phyloP scores from a whole-genome alignment of 1,140 invertebrate genomes.

The Cecropterus lyciades region DNA sequence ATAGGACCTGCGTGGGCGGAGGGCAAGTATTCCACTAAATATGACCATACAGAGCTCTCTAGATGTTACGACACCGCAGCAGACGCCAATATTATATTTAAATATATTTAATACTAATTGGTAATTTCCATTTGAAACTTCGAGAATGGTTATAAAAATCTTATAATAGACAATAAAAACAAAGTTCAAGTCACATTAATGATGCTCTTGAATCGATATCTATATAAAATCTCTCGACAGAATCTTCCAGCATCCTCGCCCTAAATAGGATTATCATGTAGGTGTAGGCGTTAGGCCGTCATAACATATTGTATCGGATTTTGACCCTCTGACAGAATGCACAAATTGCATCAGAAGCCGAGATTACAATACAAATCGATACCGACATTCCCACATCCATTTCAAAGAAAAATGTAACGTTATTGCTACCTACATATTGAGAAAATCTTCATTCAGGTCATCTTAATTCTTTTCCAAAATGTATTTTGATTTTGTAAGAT shows the following conservation, averaged over 20 bases:
- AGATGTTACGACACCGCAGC: not conserved
- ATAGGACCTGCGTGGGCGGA: slow-evolving; percentile 25
- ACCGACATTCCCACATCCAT: slow-evolving; percentile 10
- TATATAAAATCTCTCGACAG: not conserved
- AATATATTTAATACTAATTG: slow-evolving; percentile 5
- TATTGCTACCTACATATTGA: slow-evolving; percentile 3
- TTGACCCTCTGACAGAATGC: slow-evolving; percentile 19
- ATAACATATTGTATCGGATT: slow-evolving; percentile 15
- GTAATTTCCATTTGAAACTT: not conserved
- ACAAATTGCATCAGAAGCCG: slow-evolving; percentile 11
- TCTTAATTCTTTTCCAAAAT: not conserved
- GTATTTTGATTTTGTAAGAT: too few species aligned
- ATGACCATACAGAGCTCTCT: not conserved
- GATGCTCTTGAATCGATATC: not conserved
- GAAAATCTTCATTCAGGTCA: slow-evolving; percentile 13
- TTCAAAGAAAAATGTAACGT: not conserved
- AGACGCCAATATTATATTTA: slow-evolving; percentile 12
- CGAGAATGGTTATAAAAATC: slow-evolving; percentile 4
- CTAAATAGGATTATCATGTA: slow-evolving; percentile 5
- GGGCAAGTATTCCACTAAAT: slow-evolving; percentile 36
- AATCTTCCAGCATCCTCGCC: slow-evolving; percentile 7
- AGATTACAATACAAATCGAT: slow-evolving; percentile 15
- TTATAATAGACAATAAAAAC: slow-evolving; percentile 2
- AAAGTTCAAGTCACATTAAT: slow-evolving; percentile 6
- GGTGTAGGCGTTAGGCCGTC: slow-evolving; percentile 1